These are phyloP conservation scores for Drosophila auraria DNA, from an alignment of 1,140 invertebrate species.

Conservation along the genomic window DNA sequence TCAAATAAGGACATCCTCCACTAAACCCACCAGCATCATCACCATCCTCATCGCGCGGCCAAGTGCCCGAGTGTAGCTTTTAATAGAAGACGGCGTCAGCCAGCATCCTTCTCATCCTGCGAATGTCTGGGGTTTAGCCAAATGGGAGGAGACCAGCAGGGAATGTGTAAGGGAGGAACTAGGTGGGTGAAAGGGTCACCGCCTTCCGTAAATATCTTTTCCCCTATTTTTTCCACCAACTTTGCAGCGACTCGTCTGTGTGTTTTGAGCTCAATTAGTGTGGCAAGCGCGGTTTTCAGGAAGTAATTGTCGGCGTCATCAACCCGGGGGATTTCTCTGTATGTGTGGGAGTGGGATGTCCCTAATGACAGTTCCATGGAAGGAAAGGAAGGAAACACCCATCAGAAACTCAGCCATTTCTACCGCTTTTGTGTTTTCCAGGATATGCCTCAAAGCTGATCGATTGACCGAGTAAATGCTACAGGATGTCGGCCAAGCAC, in stretches of 20 bases:
- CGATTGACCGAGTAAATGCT: constrained; percentile 67
- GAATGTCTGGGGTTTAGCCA: constrained; percentile 20
- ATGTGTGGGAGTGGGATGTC: constrained; percentile 19
- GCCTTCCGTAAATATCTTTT: constrained; percentile 41
- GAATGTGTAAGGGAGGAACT: not conserved
- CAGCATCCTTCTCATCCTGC: constrained; percentile 40
- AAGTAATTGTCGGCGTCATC: constrained; percentile 47
- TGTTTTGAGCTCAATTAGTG: constrained; percentile 44
- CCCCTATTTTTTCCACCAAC: constrained; percentile 8
- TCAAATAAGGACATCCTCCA: constrained; percentile 25
- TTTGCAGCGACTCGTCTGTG: constrained; percentile 38
- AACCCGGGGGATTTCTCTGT: constrained; percentile 16
- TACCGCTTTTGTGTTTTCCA: constrained; percentile 11
- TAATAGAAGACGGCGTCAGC: constrained; percentile 51
- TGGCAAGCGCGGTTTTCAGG: constrained; percentile 37
- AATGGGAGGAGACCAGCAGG: not conserved
- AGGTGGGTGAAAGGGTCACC: constrained; percentile 26
- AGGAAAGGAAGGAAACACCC: constrained; percentile 2
- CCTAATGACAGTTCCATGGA: constrained; percentile 33
- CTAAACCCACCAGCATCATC: constrained; percentile 3
- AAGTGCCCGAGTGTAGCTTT: constrained; percentile 31
- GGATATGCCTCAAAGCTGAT: constrained; percentile 63
- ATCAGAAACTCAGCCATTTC: not conserved
- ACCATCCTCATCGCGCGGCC: constrained; percentile 14
- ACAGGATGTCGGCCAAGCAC: constrained; percentile 68